Base-by-base conservation (phyloP, 2,113 vertebrate genomes). In the Hipposideros armiger region DNA sequence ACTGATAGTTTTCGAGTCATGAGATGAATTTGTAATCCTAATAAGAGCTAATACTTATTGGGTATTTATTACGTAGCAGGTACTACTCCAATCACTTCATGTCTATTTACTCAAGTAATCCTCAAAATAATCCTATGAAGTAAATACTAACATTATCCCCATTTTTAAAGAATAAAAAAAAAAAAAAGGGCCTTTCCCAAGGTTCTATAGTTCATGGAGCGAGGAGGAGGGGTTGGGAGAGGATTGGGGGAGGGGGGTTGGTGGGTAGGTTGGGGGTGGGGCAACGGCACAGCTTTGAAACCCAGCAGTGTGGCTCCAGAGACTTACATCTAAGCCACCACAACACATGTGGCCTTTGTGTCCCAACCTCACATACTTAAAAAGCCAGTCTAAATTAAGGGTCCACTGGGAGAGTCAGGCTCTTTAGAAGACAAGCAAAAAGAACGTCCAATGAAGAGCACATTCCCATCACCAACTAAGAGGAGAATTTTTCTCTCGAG, bases 101-200 rank as follows among this genome's bases (percentile, higher is more conserved):
- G 11, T 26, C 17, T 58, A 56, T 80, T 82, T 73, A 87, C 13
- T 93, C 15, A 70, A 8, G 32, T 22, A 58, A 85, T 80, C 47
- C 40, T 96, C 90, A 76, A 93, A 96, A 69, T 20, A 88, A 87
- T 42, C 17, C 69, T 60, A 45, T 45, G 10, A 66, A 45, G 14
- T 26, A 83, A 42, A 74, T n/a, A 66, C 7, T 45, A 67, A 47
- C 20, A 87, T 40, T 80, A 56, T 36, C 19, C 16, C n/a, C 70
- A 84, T 32, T 74, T 78, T 76, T 93, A 69, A 90, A 94, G 16
- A 32, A 16, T 45, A 24, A 26, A 24, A 60, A 26, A 26, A 24
- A 60, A 26, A 56, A 66, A 73, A 67, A 0, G 3, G 54, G 54
- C 11, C 10, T 76, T 86, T 90, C 58, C 32, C n/a, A 78, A 40